A percentile compares a stretch with the other conserved stretches of the same genome.
Conservation (phyloP, 2,797 vertebrate species). For the Sternarchorhynchus goeldii region DNA sequence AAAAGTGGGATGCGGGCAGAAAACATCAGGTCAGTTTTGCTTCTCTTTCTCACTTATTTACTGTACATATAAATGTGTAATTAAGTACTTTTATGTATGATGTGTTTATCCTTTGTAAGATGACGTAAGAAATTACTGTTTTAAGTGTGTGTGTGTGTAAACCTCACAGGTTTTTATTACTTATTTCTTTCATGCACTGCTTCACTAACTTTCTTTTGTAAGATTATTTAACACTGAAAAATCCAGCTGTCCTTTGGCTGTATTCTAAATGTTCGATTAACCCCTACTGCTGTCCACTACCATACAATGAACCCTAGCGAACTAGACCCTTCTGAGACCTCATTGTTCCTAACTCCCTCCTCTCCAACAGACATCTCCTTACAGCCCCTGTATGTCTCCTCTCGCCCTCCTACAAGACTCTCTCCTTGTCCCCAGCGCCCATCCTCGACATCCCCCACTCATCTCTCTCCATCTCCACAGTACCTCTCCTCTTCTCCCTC, state of each 20-base stretch:
- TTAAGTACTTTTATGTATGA: not conserved
- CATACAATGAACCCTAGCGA: slow-evolving; percentile 68
- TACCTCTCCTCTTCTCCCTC: slow-evolving; percentile 11
- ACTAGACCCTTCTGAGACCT: slow-evolving; percentile 44
- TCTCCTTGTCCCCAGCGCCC: slow-evolving; percentile 27
- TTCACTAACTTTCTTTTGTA: not conserved
- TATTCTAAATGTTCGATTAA: slow-evolving; percentile 10
- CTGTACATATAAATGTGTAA: not conserved
- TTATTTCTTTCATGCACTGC: not conserved
- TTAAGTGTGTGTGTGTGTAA: slow-evolving; percentile 7
- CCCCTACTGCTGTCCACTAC: slow-evolving; percentile 21
- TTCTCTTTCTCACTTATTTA: slow-evolving; percentile 14
- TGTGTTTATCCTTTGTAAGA: not conserved
- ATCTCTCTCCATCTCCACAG: slow-evolving; percentile 25
- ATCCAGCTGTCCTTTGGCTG: not conserved
- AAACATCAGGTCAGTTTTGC: slow-evolving; percentile 69
- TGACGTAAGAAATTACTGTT: not conserved
- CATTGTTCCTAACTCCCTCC: slow-evolving; percentile 41
- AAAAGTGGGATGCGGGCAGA: slow-evolving; percentile 54
- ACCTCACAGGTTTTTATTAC: not conserved
- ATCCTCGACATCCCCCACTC: slow-evolving; percentile 47
- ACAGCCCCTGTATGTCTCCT: slow-evolving; percentile 46
- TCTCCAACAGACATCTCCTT: slow-evolving; percentile 55
- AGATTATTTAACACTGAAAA: slow-evolving; percentile 3
- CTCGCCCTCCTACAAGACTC: slow-evolving; percentile 34